Percentiles rank a stretch among this genome's conserved stretches.
phyloP scores from a whole-genome alignment of 2,888 invertebrate genomes.

The Bembecia ichneumoniformis region DNA sequence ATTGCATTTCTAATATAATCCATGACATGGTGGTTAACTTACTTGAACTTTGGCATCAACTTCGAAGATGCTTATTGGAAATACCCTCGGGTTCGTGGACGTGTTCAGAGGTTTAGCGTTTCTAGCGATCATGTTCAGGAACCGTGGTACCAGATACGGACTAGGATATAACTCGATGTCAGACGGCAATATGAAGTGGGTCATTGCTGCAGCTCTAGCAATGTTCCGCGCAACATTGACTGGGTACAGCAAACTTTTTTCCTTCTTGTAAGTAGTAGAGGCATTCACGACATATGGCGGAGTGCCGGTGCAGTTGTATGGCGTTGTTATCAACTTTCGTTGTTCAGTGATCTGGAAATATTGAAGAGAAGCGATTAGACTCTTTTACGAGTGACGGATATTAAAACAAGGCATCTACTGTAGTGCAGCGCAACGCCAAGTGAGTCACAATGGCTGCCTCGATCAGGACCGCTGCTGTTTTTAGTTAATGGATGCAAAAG shows the following conservation, averaged over 20 bases:
- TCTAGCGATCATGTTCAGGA: conserved; percentile 87
- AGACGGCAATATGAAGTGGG: conserved; percentile 86
- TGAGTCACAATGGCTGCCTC: too few relatives aligned
- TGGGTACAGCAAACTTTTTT: conserved; percentile 87
- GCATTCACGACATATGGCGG: conserved; percentile 78
- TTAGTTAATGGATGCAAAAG: too few relatives aligned
- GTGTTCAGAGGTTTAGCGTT: conserved; percentile 76
- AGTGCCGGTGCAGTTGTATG: conserved; percentile 79
- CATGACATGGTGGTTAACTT: conserved; percentile 17
- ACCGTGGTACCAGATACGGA: conserved; percentile 83
- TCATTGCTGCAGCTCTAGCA: conserved; percentile 86
- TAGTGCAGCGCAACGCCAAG: too few relatives aligned
- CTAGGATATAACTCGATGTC: conserved; percentile 94
- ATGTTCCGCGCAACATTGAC: conserved; percentile 92
- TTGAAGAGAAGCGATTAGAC: conserved; percentile 1
- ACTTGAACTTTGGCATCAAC: conserved; percentile 73
- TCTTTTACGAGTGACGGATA: background rate
- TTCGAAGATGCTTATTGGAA: conserved; percentile 91
- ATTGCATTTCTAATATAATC: too few relatives aligned
- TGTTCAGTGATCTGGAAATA: conserved; percentile 77
- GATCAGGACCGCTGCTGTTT: too few relatives aligned
- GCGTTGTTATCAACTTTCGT: conserved; percentile 71
- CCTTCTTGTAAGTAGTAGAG: conserved; percentile 81
- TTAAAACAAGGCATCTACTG: background rate
- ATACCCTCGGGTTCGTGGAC: conserved; percentile 77